Evolutionary conservation across 2,888 invertebrate genomes (phyloP).

Genomic region (Polymixis flavicincta): DNA sequence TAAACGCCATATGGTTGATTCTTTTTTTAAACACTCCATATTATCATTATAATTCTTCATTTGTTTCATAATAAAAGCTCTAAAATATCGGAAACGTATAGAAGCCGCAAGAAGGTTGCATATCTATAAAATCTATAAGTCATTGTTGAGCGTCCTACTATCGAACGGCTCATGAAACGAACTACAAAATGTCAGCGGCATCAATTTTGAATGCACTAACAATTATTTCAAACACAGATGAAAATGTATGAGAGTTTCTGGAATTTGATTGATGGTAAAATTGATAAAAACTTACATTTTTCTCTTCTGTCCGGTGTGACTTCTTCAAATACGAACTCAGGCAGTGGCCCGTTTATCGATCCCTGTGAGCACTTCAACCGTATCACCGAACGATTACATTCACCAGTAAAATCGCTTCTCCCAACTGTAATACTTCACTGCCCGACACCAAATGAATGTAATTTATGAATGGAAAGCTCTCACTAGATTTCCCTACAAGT

Average conservation of each 20-base stretch:
- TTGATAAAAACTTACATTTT: constrained; percentile 66
- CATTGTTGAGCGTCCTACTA: constrained; percentile 40
- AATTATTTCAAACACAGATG: background rate
- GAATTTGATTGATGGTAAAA: background rate
- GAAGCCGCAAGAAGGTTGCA: constrained; percentile 36
- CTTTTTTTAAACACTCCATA: constrained; percentile 1
- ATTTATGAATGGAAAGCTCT: constrained; percentile 86
- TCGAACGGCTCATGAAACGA: constrained; percentile 36
- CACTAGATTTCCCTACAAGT: constrained; percentile 78
- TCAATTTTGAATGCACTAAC: background rate
- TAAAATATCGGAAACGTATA: background rate
- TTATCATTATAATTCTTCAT: background rate
- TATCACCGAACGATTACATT: constrained; percentile 67
- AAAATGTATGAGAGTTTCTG: background rate
- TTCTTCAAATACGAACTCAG: constrained; percentile 43
- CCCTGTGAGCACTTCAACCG: constrained; percentile 52
- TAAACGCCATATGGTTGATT: background rate
- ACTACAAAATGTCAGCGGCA: constrained; percentile 13
- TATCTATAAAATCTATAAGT: constrained; percentile 49
- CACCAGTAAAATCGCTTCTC: constrained; percentile 70
- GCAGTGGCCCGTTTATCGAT: constrained; percentile 60
- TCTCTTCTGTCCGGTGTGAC: constrained; percentile 44
- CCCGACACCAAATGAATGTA: constrained; percentile 83
- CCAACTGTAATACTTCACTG: constrained; percentile 82
- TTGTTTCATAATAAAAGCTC: constrained; percentile 10